Base-by-base conservation (phyloP, 2,113 vertebrate genomes). In the Poeciliopsis prolifica region DNA sequence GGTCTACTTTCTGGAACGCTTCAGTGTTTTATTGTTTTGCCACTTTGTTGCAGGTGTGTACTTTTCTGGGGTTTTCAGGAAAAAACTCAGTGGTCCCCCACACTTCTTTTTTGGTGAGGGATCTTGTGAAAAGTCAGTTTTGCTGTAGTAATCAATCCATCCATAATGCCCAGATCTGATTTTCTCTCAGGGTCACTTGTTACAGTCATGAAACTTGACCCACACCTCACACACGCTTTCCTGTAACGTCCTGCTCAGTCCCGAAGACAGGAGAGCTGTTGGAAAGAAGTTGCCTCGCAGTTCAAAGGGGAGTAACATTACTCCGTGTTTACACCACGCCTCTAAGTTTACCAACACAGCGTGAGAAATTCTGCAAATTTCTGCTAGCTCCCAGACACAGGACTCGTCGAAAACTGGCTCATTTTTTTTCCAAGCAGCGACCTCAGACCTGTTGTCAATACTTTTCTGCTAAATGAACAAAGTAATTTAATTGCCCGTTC, bases 241-340 rank as follows among this genome's bases (percentile, higher is more conserved):
- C 11, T 22, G 31, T 30, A 44, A 68, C 35, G 65, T 35, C 40
- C 19, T 61, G n/a, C 63, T 61, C 28, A 40, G 35, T 24, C 64
- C 30, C 66, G 58, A 26, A 4, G 12, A 60, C 11, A 26, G 64
- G n/a, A 13, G 31, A 29, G 30, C 44, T 48, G n/a, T n/a, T 6
- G 12, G 61, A 42, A 51, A 30, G 79, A 72, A 77, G 62, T 60
- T 48, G 66, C n/a, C 64, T 77, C 33, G 22, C 65, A 73, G 42
- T 40, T 71, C 8, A 4, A 70, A 35, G 26, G 58, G 22, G 48
- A 82, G 74, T 74, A 68, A 24, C 63, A 40, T 51, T 31, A 3
- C 51, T 37, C 72, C 78, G 85, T 87, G 85, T 87, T 89, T 83
- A 86, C 82, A 86, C 79, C 85, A 86, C 85, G 82, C 86, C 91